These are phyloP conservation scores for Brachionus plicatilis DNA, from an alignment of 1,140 invertebrate genomes.

Conservation along the genomic window DNA sequence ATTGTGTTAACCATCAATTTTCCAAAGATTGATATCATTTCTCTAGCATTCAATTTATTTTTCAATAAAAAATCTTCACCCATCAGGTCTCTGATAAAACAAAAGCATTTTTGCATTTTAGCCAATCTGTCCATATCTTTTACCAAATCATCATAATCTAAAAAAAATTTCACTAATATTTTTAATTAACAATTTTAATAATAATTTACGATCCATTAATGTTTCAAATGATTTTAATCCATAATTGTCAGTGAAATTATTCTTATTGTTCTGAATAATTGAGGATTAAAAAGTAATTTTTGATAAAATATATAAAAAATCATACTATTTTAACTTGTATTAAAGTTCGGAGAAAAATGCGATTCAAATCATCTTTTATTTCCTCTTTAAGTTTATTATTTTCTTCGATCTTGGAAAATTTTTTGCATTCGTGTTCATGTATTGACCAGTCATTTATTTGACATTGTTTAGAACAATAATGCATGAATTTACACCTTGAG, in stretches of 20 bases:
- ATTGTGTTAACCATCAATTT: neutral
- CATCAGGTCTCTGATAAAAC: neutral
- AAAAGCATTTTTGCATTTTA: neutral
- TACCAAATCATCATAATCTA: conserved; percentile 6
- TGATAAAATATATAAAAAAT: neutral
- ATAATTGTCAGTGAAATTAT: neutral
- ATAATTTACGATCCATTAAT: conserved; percentile 1
- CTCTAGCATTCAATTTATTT: neutral
- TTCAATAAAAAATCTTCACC: neutral
- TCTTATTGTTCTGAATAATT: neutral
- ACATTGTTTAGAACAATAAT: conserved; percentile 13
- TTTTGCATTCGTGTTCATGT: conserved; percentile 5
- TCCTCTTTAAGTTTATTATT: neutral
- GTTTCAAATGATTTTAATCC: neutral
- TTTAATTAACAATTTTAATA: too few relatives aligned
- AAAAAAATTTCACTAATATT: too few relatives aligned
- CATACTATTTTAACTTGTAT: neutral
- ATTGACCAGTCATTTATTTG: conserved; percentile 10
- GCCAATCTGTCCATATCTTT: neutral
- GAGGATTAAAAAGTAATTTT: neutral
- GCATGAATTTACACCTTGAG: conserved; percentile 21
- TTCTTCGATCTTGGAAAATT: neutral
- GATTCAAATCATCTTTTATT: conserved; percentile 7
- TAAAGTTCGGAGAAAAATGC: neutral
- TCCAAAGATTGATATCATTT: conserved; percentile 10